phyloP scores from a whole-genome alignment of 2,797 vertebrate genomes.

The Enteromius treurensis region DNA sequence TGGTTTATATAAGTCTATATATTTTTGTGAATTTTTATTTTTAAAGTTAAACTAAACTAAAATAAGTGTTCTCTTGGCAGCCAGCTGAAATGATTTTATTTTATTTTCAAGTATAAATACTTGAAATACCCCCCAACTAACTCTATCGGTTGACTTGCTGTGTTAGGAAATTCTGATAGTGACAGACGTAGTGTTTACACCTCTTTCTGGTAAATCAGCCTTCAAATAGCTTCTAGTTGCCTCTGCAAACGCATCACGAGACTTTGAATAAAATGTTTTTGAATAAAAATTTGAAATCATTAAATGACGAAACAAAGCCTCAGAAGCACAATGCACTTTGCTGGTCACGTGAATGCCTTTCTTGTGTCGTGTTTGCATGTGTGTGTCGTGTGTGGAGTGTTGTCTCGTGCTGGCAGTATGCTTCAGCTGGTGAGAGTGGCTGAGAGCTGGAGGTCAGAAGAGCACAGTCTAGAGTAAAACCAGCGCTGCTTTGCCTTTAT shows the following conservation, averaged over 20 bases:
- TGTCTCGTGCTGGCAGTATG: slow-evolving; percentile 85
- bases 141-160: not conserved
- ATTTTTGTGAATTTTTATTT: not conserved
- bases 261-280: not conserved
- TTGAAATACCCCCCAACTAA: not conserved
- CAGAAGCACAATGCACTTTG: slow-evolving; percentile 2
- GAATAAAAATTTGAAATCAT: not conserved
- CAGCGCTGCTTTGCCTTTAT: slow-evolving; percentile 43
- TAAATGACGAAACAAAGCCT: slow-evolving; percentile 2
- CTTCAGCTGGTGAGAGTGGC: slow-evolving; percentile 89
- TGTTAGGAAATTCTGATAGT: not conserved
- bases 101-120: too few relatives aligned
- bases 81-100: not conserved
- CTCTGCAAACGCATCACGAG: not conserved
- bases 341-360: slow-evolving; percentile 63
- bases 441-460: slow-evolving; percentile 80
- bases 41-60: not conserved
- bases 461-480: slow-evolving; percentile 51
- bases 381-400: slow-evolving; percentile 34
- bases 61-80: not conserved
- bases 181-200: not conserved
- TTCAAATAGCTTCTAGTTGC: not conserved
- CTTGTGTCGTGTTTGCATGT: slow-evolving; percentile 45
- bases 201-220: not conserved
- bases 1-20: not conserved